Percentiles rank a stretch among this genome's conserved stretches.
phyloP scores from a whole-genome alignment of 2,113 vertebrate species.

The Delphinapterus leucas region DNA sequence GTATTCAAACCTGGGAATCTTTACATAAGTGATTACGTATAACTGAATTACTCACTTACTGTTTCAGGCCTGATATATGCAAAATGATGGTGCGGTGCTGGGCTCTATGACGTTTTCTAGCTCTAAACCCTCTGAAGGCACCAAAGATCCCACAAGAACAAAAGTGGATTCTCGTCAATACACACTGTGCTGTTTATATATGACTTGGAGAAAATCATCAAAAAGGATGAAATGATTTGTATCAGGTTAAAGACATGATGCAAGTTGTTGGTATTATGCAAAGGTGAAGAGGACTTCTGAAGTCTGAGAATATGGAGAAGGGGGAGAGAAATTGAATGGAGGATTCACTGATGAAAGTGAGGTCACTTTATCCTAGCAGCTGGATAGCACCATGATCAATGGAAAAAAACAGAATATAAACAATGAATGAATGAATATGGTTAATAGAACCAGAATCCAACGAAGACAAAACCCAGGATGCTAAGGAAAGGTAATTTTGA shows the following conservation, averaged over 20 bases:
- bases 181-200: accelerated
- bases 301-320: neutral
- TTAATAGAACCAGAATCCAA: neutral
- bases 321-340: neutral
- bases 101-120: neutral
- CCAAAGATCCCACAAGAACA: neutral
- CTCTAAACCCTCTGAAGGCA: neutral
- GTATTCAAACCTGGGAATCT: neutral
- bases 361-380: neutral
- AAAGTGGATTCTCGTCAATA: neutral
- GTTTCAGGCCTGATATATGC: neutral
- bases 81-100: neutral
- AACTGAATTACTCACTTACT: neutral
- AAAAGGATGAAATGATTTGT: neutral
- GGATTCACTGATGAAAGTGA: neutral
- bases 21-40: neutral
- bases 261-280: neutral
- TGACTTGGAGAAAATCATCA: neutral
- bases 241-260: neutral
- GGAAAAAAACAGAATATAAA: neutral
- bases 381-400: neutral
- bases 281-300: neutral
- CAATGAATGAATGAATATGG: neutral
- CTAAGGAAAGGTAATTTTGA: neutral
- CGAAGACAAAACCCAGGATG: neutral